Base-by-base conservation (phyloP, 2,888 invertebrate species). In the Plagodis pulveraria region DNA sequence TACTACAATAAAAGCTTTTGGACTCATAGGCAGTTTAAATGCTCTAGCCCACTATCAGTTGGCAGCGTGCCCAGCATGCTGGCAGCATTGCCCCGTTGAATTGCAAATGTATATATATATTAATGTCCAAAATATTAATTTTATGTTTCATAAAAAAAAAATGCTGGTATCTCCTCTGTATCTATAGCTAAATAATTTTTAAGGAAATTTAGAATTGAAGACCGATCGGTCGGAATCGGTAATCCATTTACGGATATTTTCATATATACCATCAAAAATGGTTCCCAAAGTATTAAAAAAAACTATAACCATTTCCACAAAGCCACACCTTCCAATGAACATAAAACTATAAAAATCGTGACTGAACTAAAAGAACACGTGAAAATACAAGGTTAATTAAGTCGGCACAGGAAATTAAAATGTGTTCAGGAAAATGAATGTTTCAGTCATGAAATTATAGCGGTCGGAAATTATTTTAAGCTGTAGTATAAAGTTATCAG, bases 371-470 rank as follows among this genome's bases (percentile, higher is more conserved):
- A 63, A 63, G 62, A 56, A 58, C 49, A 52, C 48, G 50, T 41
- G 52, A 58, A 46, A 58, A 58, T 67, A 56, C 58, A 78, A 75
- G 76, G 73, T 76, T 79, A 83, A 79, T 83, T 80, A 75, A 75
- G 72, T 77, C 74, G 66, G 63, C 73, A 74, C 83, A 85, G 85
- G 86, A 86, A 86, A 86, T 86, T 84, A 86, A 22, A 81, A 79
- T 76, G 69, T 72, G 70, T 65, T 66, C 63, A 56, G 48, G 64
- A 69, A 66, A 73, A 73, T 65, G 70, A 74, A 67, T 70, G 64
- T 70, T 76, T 71, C 67, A 65, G 64, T 66, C 70, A 67, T 70
- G 69, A 71, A 71, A 76, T 73, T 65, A 67, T 58, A 63, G 47
- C 33, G 32, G 50, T 50, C 69, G 71, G 74, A 74, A 71, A 75